Percentiles rank a stretch among this genome's conserved stretches.
phyloP scores from a whole-genome alignment of 2,113 vertebrate species.

The Sciurus niger region DNA sequence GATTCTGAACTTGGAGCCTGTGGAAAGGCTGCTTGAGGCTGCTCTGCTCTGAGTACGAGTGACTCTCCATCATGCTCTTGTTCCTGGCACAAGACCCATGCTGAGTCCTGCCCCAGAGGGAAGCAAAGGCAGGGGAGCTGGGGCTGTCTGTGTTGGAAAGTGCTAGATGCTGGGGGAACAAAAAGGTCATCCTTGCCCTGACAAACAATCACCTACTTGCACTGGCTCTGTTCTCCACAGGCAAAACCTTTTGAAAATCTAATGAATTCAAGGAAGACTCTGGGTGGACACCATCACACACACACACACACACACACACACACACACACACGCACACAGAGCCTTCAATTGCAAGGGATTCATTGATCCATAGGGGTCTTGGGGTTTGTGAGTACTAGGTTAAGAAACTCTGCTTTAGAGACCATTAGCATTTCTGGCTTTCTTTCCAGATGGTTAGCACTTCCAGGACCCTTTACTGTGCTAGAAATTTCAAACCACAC shows the following conservation, averaged over 20 bases:
- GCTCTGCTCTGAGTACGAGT: neutral
- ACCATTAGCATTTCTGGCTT: constrained; percentile 28
- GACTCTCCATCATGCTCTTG: neutral
- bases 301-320: neutral
- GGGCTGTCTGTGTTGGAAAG: neutral
- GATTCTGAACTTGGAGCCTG: neutral
- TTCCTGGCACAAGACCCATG: neutral
- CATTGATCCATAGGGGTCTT: constrained; percentile 55
- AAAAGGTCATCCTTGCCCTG: neutral
- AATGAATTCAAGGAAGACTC: neutral
- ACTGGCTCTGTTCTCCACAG: neutral
- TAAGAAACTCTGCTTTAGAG: constrained; percentile 62
- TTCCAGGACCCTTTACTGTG: neutral
- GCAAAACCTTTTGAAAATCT: constrained; percentile 13
- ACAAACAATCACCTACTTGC: neutral
- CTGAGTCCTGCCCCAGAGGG: neutral
- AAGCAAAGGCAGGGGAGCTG: neutral
- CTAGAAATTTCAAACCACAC: constrained; percentile 38
- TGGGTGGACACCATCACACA: neutral
- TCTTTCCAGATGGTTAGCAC: constrained; percentile 48
- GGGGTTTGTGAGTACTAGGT: neutral
- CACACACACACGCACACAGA: neutral
- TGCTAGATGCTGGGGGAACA: neutral
- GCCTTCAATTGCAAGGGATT: constrained; percentile 17
- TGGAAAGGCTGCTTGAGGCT: neutral